Evolutionary conservation across 2,797 vertebrate genomes (phyloP).

Genomic region (Selene dorsalis): DNA sequence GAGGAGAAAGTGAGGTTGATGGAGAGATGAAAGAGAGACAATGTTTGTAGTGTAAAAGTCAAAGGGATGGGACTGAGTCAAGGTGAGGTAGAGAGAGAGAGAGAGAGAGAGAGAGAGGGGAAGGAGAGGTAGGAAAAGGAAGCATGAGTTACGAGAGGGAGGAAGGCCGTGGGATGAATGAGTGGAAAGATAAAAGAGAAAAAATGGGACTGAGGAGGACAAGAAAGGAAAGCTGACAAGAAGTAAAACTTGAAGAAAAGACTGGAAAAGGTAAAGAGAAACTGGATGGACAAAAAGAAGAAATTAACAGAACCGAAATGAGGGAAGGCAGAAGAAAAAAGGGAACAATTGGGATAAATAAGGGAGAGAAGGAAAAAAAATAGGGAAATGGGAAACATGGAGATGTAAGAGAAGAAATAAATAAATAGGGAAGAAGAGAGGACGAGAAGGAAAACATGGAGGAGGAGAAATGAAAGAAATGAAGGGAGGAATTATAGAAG

Average conservation of each 20-base stretch:
- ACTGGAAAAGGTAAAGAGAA: not conserved
- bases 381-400: not conserved
- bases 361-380: not conserved
- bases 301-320: no score
- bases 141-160: not conserved
- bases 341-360: no score
- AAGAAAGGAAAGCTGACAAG: not conserved
- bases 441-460: not conserved
- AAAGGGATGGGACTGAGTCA: not conserved
- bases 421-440: not conserved
- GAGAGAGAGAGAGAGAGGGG: not conserved
- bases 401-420: no score
- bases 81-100: not conserved
- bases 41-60: not conserved
- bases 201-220: not conserved
- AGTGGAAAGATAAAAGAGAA: not conserved
- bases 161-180: not conserved
- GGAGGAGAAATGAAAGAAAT: not conserved
- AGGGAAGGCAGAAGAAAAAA: not conserved
- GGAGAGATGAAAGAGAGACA: not conserved
- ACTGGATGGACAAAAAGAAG: not conserved
- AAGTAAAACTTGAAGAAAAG: not conserved
- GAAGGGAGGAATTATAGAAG: no score
- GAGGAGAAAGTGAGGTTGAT: slow-evolving; percentile 11
- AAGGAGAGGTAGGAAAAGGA: not conserved